Evolutionary conservation across 2,888 invertebrate species (phyloP), one percentile per base, ranked within the genome.

Genomic region (Rugalucina vietnamica): DNA sequence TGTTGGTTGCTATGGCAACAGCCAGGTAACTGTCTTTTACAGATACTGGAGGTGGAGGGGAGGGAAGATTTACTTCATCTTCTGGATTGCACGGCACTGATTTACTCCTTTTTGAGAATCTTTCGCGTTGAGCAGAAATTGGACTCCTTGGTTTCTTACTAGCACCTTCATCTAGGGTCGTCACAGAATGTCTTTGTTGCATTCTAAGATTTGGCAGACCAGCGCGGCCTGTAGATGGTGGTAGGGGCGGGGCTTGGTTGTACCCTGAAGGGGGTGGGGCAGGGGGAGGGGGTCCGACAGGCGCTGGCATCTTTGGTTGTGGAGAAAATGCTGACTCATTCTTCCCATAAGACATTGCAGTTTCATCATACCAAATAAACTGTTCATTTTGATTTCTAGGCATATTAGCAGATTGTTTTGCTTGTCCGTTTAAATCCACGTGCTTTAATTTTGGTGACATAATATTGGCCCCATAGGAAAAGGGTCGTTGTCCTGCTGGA

Each of bases 401-500:
- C 39, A 74, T 57, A 70, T 43, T 83, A 4, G 79, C 60, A 27
- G 43, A 65, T 39, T 73, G 57, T 36, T 73, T 65, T 4, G 60
- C 57, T 24, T 85, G 83, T 29, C 87, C 87, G 84, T 83, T 86
- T 37, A 70, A 75, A 21, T 57, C 72, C 3, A 73, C 74, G 21
- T 60, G 79, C 73, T 84, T 80, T 70, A 82, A 57, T 76, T 85
- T 84, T 54, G 81, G 85, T 24, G 87, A 85, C 81, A 87, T 73
- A 43, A 79, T 43, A 24, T 71, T 65, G 32, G 86, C 88, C 72
- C 89, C 87, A 71, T 91, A 91, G 18, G 91, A 90, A 80, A 91
- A 91, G 43, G 91, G 91, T 70, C 85, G 85, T 49, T 75, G 75
- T 73, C 82, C 72, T 24, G 77, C 77, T 57, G 79, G 79, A 54